Conservation (phyloP, 2,113 vertebrate genomes). For the Coptodon bakossiorum region DNA sequence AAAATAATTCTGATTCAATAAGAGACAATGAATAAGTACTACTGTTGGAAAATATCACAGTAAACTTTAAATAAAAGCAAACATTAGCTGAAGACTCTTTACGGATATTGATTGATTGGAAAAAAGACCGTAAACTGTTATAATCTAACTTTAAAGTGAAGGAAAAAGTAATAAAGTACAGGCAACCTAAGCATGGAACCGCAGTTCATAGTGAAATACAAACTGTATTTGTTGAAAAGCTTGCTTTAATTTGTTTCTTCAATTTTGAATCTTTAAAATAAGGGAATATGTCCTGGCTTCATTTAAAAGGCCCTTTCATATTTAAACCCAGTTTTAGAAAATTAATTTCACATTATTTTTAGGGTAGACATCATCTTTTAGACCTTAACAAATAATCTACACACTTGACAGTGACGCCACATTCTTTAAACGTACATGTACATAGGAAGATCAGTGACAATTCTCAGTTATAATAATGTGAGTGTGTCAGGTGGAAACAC, state of each 20-base stretch:
- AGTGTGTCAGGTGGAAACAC: neutral
- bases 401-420: neutral
- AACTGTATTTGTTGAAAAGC: neutral
- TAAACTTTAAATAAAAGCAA: neutral
- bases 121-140: neutral
- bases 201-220: fast-evolving
- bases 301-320: neutral
- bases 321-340: neutral
- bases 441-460: fast-evolving
- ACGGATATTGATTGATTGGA: neutral
- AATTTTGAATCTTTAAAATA: neutral
- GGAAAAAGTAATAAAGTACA: neutral
- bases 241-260: neutral
- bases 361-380: neutral
- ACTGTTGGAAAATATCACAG: neutral
- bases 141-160: neutral
- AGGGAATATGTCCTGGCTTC: neutral
- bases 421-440: neutral
- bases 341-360: fast-evolving
- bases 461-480: neutral
- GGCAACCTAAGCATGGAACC: neutral
- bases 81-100: neutral
- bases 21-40: neutral
- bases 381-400: neutral
- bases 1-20: neutral